phyloP scores from a whole-genome alignment of 2,797 vertebrate genomes.

The Knipowitschia caucasica region DNA sequence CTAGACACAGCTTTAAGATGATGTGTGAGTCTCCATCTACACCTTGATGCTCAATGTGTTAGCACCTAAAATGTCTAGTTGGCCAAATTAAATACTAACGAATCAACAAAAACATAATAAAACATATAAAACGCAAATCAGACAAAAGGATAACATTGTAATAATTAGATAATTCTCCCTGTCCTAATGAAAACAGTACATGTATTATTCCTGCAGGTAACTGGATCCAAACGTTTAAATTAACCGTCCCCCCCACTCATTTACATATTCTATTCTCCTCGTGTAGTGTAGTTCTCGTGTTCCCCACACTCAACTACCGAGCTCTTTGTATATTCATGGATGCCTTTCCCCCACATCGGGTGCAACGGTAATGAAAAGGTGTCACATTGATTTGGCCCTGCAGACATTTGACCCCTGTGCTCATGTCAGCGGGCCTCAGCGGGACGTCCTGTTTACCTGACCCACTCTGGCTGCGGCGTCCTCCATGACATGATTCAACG shows the following conservation, averaged over 20 bases:
- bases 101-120: too few species aligned
- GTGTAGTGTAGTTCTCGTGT: not conserved
- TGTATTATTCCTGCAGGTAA: not conserved
- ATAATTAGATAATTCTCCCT: too few species aligned
- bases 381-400: slow-evolving; percentile 45
- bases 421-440: slow-evolving; percentile 31
- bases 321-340: slow-evolving; percentile 26
- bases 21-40: too few species aligned
- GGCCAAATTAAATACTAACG: too few species aligned
- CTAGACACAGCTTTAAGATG: too few species aligned
- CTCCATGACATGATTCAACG: slow-evolving; percentile 22
- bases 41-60: too few species aligned
- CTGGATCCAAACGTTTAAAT: too few species aligned
- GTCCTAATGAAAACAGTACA: too few species aligned
- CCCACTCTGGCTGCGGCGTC: slow-evolving; percentile 33
- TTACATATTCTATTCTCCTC: not conserved
- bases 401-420: slow-evolving; percentile 32
- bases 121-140: too few species aligned
- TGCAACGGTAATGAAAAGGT: slow-evolving; percentile 36
- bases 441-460: slow-evolving; percentile 42
- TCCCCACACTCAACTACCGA: slow-evolving; percentile 9
- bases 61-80: too few species aligned
- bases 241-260: not conserved
- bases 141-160: too few species aligned
- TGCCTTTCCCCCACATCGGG: slow-evolving; percentile 17